These are phyloP conservation scores for Fistularia commersonii DNA, from an alignment of 2,797 vertebrate genomes.

Conservation along the genomic window DNA sequence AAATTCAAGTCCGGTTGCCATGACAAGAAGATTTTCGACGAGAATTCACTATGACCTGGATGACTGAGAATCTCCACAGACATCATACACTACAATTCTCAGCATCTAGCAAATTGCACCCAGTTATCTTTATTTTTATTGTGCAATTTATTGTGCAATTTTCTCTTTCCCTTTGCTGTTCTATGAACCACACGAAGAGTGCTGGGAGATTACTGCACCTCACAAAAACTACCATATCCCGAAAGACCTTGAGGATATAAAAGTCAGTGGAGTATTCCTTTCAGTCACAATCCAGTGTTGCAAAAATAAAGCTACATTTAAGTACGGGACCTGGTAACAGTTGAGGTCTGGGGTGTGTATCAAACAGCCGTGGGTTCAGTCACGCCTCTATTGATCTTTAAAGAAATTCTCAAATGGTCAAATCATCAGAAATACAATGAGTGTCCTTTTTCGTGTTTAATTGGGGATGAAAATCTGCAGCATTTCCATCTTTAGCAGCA, in stretches of 20 bases:
- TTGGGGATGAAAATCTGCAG: not conserved
- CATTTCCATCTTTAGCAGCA: not conserved
- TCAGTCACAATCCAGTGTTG: conserved; percentile 61
- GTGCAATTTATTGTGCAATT: too few relatives aligned
- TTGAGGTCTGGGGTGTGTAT: conserved; percentile 27
- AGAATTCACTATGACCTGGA: too few relatives aligned
- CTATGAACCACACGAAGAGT: too few relatives aligned
- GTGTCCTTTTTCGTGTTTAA: not conserved
- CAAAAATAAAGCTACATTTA: conserved; percentile 59
- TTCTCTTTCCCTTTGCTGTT: not conserved
- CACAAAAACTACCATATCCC: not conserved
- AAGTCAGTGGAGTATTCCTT: conserved; percentile 46
- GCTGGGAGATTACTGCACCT: too few relatives aligned
- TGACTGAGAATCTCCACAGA: too few relatives aligned
- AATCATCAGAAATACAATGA: not conserved
- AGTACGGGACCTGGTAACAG: conserved; percentile 46
- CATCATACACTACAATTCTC: too few relatives aligned
- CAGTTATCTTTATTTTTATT: too few relatives aligned
- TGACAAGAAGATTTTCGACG: too few relatives aligned
- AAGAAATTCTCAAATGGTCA: conserved; percentile 43
- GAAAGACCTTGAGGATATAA: not conserved
- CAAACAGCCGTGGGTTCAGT: conserved; percentile 36
- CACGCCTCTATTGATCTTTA: conserved; percentile 45
- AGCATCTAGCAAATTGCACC: too few relatives aligned
- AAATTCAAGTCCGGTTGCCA: too few relatives aligned